Percentiles rank a stretch among this genome's conserved stretches.
Conservation (phyloP, 92 coral and sea anemone genomes). For the Bergia puertoricense region DNA sequence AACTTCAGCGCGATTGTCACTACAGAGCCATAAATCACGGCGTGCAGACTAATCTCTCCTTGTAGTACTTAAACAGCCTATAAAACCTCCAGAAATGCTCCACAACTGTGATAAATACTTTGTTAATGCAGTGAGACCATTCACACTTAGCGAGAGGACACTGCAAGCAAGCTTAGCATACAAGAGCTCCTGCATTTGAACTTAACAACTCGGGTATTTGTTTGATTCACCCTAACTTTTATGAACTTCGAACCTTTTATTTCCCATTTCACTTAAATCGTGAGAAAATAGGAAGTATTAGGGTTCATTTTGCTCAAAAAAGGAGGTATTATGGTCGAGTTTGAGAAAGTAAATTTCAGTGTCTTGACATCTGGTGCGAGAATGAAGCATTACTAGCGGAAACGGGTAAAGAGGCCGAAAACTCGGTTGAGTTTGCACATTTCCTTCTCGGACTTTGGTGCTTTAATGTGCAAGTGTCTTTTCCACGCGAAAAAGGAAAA, state of each 20-base stretch:
- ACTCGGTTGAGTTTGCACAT: constrained; percentile 15
- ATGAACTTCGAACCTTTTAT: constrained; percentile 6
- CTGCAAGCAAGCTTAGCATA: not conserved
- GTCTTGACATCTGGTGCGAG: constrained; percentile 48
- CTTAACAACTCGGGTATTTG: not conserved
- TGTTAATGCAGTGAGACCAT: constrained; percentile 46
- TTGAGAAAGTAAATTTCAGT: constrained; percentile 27
- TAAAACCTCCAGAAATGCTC: constrained; percentile 20
- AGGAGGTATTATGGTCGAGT: constrained; percentile 45
- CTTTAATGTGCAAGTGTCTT: not conserved
- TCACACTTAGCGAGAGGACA: constrained; percentile 31
- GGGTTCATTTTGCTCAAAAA: constrained; percentile 36
- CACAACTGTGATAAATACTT: constrained; percentile 42
- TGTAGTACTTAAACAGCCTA: constrained; percentile 10
- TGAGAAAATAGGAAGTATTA: constrained; percentile 45
- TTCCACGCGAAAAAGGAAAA: constrained; percentile 3
- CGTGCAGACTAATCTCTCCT: constrained; percentile 34
- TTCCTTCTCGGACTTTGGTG: constrained; percentile 14
- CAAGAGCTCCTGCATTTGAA: not conserved
- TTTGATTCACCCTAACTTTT: not conserved
- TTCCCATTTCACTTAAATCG: constrained; percentile 35
- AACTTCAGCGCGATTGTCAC: constrained; percentile 39
- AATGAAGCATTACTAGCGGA: constrained; percentile 45
- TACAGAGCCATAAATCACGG: constrained; percentile 39
- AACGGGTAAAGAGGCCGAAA: constrained; percentile 35